Percentiles rank a stretch among this genome's conserved stretches.
Conservation (phyloP, 2,113 vertebrate species). For the Lethenteron reissneri region DNA sequence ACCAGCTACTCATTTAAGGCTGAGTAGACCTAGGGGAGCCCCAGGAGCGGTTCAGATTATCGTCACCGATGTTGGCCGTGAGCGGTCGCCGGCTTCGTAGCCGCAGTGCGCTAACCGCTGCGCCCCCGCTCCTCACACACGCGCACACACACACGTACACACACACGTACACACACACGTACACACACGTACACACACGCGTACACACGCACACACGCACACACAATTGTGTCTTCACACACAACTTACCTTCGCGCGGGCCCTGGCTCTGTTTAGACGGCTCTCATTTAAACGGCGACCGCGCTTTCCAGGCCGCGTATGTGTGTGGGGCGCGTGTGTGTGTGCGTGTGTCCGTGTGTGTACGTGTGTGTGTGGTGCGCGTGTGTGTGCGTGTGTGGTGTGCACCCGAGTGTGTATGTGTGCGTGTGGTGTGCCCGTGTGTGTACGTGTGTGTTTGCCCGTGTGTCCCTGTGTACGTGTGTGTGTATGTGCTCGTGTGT, state of each 20-base stretch:
- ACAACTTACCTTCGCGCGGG: not conserved
- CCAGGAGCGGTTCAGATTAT: too few relatives aligned
- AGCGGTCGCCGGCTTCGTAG: too few relatives aligned
- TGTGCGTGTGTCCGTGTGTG: not conserved
- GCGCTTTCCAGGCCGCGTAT: conserved; percentile 7
- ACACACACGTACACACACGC: conserved; percentile 10
- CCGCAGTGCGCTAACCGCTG: too few relatives aligned
- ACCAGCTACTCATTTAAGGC: too few relatives aligned
- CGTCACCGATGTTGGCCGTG: too few relatives aligned
- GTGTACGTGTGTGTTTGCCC: not conserved
- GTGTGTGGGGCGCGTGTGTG: not conserved
- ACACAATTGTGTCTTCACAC: not conserved
- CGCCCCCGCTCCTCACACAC: too few relatives aligned
- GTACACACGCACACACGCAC: not conserved
- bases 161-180: conserved; percentile 14
- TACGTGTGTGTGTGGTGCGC: not conserved
- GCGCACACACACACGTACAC: conserved; percentile 12
- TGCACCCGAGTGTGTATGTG: not conserved
- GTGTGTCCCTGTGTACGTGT: not conserved
- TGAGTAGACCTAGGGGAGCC: too few relatives aligned
- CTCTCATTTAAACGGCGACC: not conserved
- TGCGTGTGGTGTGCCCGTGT: not conserved
- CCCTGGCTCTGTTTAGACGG: too few relatives aligned
- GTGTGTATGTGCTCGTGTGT: not conserved
- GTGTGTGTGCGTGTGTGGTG: not conserved